These are phyloP conservation scores for Austrofundulus limnaeus DNA, from an alignment of 2,113 vertebrate species.

Conservation along the genomic window DNA sequence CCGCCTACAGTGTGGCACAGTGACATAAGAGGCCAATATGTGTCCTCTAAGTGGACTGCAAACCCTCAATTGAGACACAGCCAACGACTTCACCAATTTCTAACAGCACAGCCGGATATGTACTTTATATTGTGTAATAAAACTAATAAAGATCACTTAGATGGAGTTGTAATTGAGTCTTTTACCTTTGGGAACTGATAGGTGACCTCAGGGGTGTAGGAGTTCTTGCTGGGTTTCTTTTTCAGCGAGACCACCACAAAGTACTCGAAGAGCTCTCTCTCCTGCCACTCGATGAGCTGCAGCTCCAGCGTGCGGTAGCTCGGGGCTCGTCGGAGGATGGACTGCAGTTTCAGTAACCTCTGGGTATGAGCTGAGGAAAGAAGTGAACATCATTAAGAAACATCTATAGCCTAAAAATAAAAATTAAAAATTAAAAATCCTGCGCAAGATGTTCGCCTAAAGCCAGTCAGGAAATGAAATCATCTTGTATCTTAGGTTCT, in stretches of 20 bases:
- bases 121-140: no score
- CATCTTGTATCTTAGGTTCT: not conserved
- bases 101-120: no score
- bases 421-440: not conserved
- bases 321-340: constrained; percentile 91
- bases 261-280: constrained; percentile 96
- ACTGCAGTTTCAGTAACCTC: constrained; percentile 93
- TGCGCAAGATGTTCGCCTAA: not conserved
- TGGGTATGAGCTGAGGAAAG: constrained; percentile 89
- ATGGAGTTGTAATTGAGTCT: no score
- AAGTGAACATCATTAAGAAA: constrained; percentile 1
- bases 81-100: no score
- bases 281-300: constrained; percentile 98
- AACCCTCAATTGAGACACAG: no score
- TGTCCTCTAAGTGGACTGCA: no score
- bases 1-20: no score
- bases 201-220: constrained; percentile 92
- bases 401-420: not conserved
- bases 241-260: constrained; percentile 97
- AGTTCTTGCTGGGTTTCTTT: constrained; percentile 95
- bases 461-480: not conserved
- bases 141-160: no score
- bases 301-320: constrained; percentile 97
- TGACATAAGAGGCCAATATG: no score
- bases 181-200: constrained; percentile 99